Evolutionary conservation across 1,140 invertebrate genomes (phyloP), one percentile per base, ranked within the genome.

Genomic region (Liolophura sinensis): DNA sequence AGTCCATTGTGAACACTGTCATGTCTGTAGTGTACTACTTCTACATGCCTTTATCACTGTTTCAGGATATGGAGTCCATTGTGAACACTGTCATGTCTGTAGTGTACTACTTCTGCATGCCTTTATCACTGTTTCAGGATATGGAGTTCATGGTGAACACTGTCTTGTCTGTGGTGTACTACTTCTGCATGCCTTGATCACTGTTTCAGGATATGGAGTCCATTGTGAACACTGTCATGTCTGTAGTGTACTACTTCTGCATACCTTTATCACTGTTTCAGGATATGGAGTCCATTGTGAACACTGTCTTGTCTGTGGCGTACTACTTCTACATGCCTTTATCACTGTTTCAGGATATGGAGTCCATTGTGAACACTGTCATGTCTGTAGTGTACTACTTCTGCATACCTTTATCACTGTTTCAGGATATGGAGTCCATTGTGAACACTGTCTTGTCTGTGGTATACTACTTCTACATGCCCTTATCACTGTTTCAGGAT

Each of bases 91-190:
- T 81, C 27, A 63, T 82, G 7, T 77, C 79, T 3, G 55, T 81
- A 52, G 69, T 74, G 0, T 82, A 82, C 64, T 81, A 81, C 65
- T 78, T 82, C 68, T 78, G 78, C 66, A 76, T 78, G 70, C 80
- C 80, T 16, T 58, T 82, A 24, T 74, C 80, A 31, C 67, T n/a
- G n/a, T n/a, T n/a, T n/a, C n/a, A n/a, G n/a, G n/a, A n/a, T n/a
- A n/a, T n/a, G 75, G 57, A 77, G 80, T 22, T 74, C 78, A 52
- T 75, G 74, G 76, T 78, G 7, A 76, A 78, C 62, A 64, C 75
- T 15, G 77, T 81, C 27, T 65, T 82, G 7, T 77, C 79, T 3
- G 55, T 81, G 51, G 69, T 74, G 0, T 82, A 82, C 64, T 81
- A 81, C 65, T 78, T 82, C 68, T 78, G 78, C 66, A 76, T 78